A percentile compares a stretch with the other conserved stretches of the same genome.
Conservation (phyloP, 2,888 invertebrate species). For the Thereva nobilitata region DNA sequence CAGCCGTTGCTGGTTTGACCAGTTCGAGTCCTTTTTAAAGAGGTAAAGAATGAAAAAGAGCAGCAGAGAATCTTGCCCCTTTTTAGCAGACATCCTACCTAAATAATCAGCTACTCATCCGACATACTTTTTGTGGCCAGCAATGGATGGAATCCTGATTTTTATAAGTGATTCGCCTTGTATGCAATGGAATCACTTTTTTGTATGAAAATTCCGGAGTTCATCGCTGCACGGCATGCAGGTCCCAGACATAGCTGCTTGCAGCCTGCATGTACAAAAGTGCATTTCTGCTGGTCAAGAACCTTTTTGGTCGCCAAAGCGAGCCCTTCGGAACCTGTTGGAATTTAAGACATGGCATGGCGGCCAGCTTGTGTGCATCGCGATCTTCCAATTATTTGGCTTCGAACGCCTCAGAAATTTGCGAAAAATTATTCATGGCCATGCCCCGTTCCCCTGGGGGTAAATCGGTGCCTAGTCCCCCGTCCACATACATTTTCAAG, state of each 20-base stretch:
- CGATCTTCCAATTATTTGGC: slow-evolving; percentile 38
- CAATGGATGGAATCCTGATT: slow-evolving; percentile 4
- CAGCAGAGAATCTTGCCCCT: too few relatives aligned
- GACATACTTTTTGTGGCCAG: background rate
- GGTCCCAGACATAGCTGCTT: too few relatives aligned
- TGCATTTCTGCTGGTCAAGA: slow-evolving; percentile 1
- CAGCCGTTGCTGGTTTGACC: background rate
- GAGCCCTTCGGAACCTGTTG: background rate
- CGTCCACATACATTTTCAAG: slow-evolving; percentile 5
- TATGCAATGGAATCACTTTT: too few relatives aligned
- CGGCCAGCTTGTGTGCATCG: slow-evolving; percentile 11
- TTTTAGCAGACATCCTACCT: background rate
- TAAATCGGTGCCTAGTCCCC: slow-evolving; percentile 17
- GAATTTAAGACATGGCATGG: slow-evolving; percentile 23
- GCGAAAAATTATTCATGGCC: slow-evolving; percentile 40
- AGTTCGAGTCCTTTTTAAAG: too few relatives aligned
- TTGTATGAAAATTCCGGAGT: too few relatives aligned
- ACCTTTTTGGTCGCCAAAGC: slow-evolving; percentile 11
- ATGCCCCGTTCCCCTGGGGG: slow-evolving; percentile 27
- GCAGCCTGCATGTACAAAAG: background rate
- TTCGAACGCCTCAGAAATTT: slow-evolving; percentile 37
- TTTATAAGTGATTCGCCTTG: slow-evolving; percentile 23
- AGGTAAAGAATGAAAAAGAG: too few relatives aligned
- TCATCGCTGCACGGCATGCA: too few relatives aligned
- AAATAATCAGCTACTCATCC: background rate